Conservation (phyloP, 2,797 vertebrate genomes). For the Fistularia tabacaria region DNA sequence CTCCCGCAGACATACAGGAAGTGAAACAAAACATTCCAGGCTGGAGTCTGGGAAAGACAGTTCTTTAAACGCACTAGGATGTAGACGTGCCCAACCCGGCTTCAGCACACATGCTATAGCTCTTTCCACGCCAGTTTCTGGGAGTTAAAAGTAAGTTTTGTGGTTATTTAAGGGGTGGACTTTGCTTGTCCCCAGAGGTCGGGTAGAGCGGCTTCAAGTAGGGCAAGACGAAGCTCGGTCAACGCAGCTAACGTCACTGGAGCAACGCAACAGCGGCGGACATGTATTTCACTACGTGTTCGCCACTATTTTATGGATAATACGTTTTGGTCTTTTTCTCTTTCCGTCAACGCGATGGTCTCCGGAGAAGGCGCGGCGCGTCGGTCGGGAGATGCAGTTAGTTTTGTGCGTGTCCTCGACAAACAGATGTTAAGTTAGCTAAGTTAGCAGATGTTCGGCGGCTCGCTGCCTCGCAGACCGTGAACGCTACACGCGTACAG, state of each 20-base stretch:
- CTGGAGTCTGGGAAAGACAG: constrained; percentile 23
- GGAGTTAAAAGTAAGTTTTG: constrained; percentile 58
- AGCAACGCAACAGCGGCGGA: too few species aligned
- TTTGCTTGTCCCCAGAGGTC: not conserved
- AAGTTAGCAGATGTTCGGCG: too few species aligned
- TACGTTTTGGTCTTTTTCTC: too few species aligned
- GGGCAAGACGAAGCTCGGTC: constrained; percentile 26
- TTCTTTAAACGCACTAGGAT: constrained; percentile 45
- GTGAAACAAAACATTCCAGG: constrained; percentile 69
- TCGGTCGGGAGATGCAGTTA: too few species aligned
- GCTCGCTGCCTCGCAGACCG: too few species aligned
- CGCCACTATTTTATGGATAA: not conserved
- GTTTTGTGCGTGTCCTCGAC: too few species aligned
- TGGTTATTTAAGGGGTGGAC: not conserved
- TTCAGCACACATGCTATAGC: constrained; percentile 37
- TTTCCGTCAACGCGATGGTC: too few species aligned
- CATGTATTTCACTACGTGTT: not conserved
- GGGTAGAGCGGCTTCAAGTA: constrained; percentile 11
- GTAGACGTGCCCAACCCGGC: constrained; percentile 34
- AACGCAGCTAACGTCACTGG: constrained; percentile 15
- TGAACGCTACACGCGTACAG: too few species aligned
- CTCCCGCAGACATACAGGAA: constrained; percentile 63
- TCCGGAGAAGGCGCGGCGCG: too few species aligned
- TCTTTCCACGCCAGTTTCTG: constrained; percentile 20
- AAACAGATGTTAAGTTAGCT: too few species aligned